A percentile compares a stretch with the other conserved stretches of the same genome.
These are phyloP conservation scores for Cotesia typhae DNA, from an alignment of 1,140 invertebrate genomes.

Conservation along the genomic window DNA sequence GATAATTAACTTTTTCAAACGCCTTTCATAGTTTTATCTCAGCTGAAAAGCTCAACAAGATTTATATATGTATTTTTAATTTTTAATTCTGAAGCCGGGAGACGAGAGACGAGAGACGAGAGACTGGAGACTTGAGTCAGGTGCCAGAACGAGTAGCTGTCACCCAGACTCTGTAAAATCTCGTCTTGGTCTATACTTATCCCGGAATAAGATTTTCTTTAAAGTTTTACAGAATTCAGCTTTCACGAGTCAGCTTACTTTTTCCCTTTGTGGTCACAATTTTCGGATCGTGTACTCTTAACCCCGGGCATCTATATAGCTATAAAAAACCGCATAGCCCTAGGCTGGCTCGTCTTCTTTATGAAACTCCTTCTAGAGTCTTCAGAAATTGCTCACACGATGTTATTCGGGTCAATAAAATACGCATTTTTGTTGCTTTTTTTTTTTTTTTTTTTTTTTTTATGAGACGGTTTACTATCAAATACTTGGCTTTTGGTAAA, in stretches of 20 bases:
- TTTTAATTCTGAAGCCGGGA: conserved; percentile 20
- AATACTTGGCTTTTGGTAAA: too few relatives aligned
- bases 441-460: too few relatives aligned
- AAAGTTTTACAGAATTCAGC: conserved; percentile 21
- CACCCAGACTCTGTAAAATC: conserved; percentile 24
- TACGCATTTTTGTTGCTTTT: too few relatives aligned
- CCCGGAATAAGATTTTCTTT: conserved; percentile 36
- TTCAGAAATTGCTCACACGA: too few relatives aligned
- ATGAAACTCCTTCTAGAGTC: neutral
- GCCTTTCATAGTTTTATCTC: too few relatives aligned
- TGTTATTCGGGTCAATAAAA: too few relatives aligned
- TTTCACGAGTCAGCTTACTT: conserved; percentile 20
- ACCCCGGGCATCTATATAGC: neutral
- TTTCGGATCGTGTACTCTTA: conserved; percentile 23
- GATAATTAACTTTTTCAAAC: too few relatives aligned
- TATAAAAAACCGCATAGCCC: neutral
- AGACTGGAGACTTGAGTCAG: conserved; percentile 12
- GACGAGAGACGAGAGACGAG: conserved; percentile 1
- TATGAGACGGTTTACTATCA: too few relatives aligned
- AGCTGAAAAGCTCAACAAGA: too few relatives aligned
- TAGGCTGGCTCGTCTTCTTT: conserved; percentile 5
- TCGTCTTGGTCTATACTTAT: conserved; percentile 10
- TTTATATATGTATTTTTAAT: conserved; percentile 12
- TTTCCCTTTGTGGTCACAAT: conserved; percentile 34
- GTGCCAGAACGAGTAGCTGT: conserved; percentile 29